Conservation (phyloP, 2,888 invertebrate species). For the Myathropa florea region DNA sequence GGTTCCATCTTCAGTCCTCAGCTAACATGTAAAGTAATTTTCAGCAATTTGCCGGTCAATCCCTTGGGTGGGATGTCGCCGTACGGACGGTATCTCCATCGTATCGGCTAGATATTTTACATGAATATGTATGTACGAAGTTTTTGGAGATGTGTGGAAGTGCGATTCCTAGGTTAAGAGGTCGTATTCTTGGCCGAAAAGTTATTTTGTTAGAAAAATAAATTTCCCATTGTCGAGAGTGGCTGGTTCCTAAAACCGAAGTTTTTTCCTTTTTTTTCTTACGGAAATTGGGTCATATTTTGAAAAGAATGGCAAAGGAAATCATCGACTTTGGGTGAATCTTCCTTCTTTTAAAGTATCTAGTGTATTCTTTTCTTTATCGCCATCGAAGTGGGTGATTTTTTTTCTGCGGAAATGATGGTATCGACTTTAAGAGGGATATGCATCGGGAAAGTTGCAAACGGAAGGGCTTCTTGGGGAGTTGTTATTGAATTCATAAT, state of each 20-base stretch:
- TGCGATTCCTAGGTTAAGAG: slow-evolving; percentile 65
- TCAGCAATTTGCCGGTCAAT: slow-evolving; percentile 71
- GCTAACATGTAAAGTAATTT: slow-evolving; percentile 70
- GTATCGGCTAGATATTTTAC: slow-evolving; percentile 18
- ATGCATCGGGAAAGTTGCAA: neutral
- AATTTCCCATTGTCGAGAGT: slow-evolving; percentile 41
- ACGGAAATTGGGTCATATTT: slow-evolving; percentile 62
- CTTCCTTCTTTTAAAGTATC: slow-evolving; percentile 13
- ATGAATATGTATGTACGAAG: neutral
- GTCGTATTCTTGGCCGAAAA: slow-evolving; percentile 67
- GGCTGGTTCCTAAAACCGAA: slow-evolving; percentile 1
- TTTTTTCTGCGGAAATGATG: neutral
- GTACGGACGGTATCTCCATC: slow-evolving; percentile 28
- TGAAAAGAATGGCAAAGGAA: slow-evolving; percentile 33
- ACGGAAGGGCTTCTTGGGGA: neutral
- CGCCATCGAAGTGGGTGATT: neutral
- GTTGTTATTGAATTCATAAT: neutral
- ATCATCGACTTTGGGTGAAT: slow-evolving; percentile 40
- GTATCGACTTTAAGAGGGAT: slow-evolving; percentile 17
- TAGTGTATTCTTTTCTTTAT: neutral
- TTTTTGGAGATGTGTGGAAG: slow-evolving; percentile 39
- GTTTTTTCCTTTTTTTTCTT: neutral
- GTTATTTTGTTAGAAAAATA: slow-evolving; percentile 52
- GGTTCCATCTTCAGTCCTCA: neutral
- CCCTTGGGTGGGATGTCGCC: slow-evolving; percentile 52